Evolutionary conservation across 2,113 vertebrate species (phyloP).

Genomic region (Onychostoma macrolepis): DNA sequence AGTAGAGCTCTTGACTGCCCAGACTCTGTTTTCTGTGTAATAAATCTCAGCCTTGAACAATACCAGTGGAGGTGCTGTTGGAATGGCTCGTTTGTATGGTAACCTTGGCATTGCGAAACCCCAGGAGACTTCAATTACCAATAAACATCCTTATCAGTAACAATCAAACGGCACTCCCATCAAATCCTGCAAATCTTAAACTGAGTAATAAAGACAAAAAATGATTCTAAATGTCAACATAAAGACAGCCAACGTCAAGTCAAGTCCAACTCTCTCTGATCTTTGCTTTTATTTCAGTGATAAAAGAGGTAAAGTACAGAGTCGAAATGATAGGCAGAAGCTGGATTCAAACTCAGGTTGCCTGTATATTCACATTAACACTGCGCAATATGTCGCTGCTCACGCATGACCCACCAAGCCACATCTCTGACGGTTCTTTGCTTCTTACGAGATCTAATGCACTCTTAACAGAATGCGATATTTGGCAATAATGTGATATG

Average conservation of each 20-base stretch:
- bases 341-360: not conserved
- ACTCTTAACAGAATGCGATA: constrained; percentile 18
- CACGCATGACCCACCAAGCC: not conserved
- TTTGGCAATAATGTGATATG: constrained; percentile 44
- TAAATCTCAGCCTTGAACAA: constrained; percentile 13
- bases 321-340: not conserved
- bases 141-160: not conserved
- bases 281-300: not conserved
- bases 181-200: not conserved
- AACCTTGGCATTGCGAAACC: constrained; percentile 7
- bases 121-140: not conserved
- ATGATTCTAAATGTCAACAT: not conserved
- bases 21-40: constrained; percentile 8
- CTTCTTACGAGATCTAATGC: constrained; percentile 37
- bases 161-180: not conserved
- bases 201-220: not conserved
- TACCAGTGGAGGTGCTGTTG: not conserved
- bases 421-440: not conserved
- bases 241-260: not conserved
- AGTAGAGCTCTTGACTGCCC: constrained; percentile 24
- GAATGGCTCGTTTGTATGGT: constrained; percentile 22
- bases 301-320: not conserved
- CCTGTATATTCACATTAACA: not conserved
- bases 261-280: not conserved
- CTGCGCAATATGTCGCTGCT: not conserved